Conservation (phyloP, 2,888 invertebrate species). For the Dicycla oo region DNA sequence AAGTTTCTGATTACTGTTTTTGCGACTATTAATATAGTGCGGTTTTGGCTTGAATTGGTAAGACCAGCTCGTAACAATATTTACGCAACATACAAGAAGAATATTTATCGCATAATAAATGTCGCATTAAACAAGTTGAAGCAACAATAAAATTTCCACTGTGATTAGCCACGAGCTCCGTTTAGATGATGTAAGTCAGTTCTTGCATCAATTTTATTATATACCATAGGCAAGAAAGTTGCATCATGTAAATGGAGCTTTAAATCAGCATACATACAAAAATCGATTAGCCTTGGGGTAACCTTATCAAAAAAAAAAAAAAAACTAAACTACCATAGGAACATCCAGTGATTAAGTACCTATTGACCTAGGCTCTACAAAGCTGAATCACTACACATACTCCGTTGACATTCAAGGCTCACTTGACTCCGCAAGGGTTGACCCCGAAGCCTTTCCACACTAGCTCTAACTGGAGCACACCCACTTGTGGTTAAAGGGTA, state of each 20-base stretch:
- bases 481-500: slow-evolving; percentile 15
- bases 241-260: not conserved
- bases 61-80: too few relatives aligned
- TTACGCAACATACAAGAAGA: too few relatives aligned
- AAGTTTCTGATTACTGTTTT: too few relatives aligned
- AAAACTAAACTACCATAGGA: not conserved
- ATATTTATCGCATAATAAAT: too few relatives aligned
- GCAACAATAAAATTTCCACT: too few relatives aligned
- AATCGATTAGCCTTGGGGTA: not conserved
- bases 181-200: too few relatives aligned
- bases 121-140: too few relatives aligned
- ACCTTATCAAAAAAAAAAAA: not conserved
- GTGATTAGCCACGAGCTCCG: too few relatives aligned
- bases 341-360: not conserved
- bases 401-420: slow-evolving; percentile 36
- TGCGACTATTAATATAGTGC: too few relatives aligned
- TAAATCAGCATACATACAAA: not conserved
- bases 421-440: slow-evolving; percentile 35
- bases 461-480: slow-evolving; percentile 42
- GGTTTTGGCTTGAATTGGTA: too few relatives aligned
- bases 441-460: slow-evolving; percentile 36
- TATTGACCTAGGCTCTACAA: slow-evolving; percentile 13
- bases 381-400: slow-evolving; percentile 28
- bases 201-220: too few relatives aligned
- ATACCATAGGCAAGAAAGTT: not conserved